Percentiles rank a stretch among this genome's conserved stretches.
Conservation (phyloP, 2,888 invertebrate genomes). For the Tinea pellionella region DNA sequence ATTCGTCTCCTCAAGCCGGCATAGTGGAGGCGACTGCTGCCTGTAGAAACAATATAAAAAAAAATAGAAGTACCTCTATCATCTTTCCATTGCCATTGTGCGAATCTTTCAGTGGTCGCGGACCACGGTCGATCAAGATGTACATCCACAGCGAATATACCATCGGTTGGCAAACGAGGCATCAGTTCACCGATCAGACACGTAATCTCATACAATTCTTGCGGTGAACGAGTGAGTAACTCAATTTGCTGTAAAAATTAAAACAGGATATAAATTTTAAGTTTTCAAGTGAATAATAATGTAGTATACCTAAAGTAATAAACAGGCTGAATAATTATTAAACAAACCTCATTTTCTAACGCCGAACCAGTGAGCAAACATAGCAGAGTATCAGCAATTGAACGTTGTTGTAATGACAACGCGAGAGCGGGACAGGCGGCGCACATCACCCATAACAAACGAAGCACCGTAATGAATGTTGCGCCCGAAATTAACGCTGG, state of each 20-base stretch:
- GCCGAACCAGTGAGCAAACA: conserved; percentile 93
- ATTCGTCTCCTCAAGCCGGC: too few relatives aligned
- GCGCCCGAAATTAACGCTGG: conserved; percentile 95
- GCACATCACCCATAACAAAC: conserved; percentile 97
- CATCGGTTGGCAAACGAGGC: conserved; percentile 95
- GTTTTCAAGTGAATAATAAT: too few relatives aligned
- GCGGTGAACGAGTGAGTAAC: conserved; percentile 90
- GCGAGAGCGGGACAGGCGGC: conserved; percentile 95
- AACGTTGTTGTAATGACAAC: conserved; percentile 89
- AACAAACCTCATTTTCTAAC: conserved; percentile 59
- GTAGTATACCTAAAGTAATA: too few relatives aligned
- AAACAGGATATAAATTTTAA: too few relatives aligned
- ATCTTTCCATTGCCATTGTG: conserved; percentile 98
- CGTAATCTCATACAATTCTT: conserved; percentile 97
- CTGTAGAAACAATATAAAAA: too few relatives aligned
- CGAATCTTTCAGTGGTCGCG: conserved; percentile 85
- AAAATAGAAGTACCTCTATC: too few relatives aligned
- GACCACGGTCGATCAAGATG: conserved; percentile 82
- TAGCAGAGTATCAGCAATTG: conserved; percentile 94
- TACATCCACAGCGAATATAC: conserved; percentile 94
- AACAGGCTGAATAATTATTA: neutral
- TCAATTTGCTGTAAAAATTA: conserved; percentile 73
- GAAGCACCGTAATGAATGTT: conserved; percentile 95
- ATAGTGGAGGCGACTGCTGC: too few relatives aligned
- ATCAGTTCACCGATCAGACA: conserved; percentile 96